Conservation (phyloP, 2,888 invertebrate species). For the Temnothorax ravouxi region DNA sequence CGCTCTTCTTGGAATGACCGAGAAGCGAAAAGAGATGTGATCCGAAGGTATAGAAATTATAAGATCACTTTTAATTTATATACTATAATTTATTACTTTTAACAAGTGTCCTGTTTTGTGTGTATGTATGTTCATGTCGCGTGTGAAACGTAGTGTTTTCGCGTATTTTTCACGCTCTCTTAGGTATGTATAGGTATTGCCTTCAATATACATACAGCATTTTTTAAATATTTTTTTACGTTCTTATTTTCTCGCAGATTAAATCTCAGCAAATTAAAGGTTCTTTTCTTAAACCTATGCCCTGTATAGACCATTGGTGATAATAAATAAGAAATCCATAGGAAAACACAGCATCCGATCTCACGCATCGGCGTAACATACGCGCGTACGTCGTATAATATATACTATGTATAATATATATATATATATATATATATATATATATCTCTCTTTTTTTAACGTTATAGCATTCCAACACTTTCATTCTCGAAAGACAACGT, state of each 20-base stretch:
- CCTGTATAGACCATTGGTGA: slow-evolving; percentile 86
- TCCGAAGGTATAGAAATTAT: slow-evolving; percentile 1
- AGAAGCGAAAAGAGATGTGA: neutral
- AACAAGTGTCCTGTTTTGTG: slow-evolving; percentile 75
- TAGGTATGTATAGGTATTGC: slow-evolving; percentile 75
- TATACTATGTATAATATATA: slow-evolving; percentile 56
- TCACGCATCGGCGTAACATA: slow-evolving; percentile 60
- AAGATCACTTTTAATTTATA: slow-evolving; percentile 71
- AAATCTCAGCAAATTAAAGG: slow-evolving; percentile 77
- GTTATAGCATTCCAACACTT: slow-evolving; percentile 51
- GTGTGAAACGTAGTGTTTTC: slow-evolving; percentile 61
- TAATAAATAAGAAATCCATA: slow-evolving; percentile 82
- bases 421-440: slow-evolving; percentile 31
- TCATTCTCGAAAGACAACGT: slow-evolving; percentile 60
- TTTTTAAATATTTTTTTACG: slow-evolving; percentile 60
- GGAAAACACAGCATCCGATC: slow-evolving; percentile 74
- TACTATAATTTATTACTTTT: slow-evolving; percentile 82
- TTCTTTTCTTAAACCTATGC: slow-evolving; percentile 84
- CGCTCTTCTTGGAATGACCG: neutral
- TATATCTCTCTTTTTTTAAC: slow-evolving; percentile 45
- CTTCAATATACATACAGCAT: slow-evolving; percentile 74
- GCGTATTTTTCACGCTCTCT: slow-evolving; percentile 63
- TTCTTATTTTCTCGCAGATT: slow-evolving; percentile 58
- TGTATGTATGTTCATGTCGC: slow-evolving; percentile 51
- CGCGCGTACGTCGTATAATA: slow-evolving; percentile 49